Base-by-base conservation (phyloP, 2,888 invertebrate species). In the Meandrusa payeni region DNA sequence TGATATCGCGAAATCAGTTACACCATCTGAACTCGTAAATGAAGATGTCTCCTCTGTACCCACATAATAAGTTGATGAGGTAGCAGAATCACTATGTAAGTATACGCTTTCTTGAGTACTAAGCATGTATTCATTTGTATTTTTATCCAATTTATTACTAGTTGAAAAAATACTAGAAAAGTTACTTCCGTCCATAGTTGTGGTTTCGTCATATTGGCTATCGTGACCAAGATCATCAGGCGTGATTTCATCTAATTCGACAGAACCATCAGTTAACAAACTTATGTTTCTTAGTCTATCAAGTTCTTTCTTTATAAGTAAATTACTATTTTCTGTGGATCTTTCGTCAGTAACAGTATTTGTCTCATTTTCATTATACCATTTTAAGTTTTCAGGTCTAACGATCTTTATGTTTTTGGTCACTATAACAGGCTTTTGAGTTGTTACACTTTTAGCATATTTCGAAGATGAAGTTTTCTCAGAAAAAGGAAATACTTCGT, bases 251-350 rank as follows among this genome's bases (percentile, higher is more conserved):
- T 36, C 36, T 19, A 47, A 50, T 24, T 34, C 31, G 7, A 36
- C 12, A 11, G 17, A 32, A 23, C 40, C 39, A 9, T 28, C 23
- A 3, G 27, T 3, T 22, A 13, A 32, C 3, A 4, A 3, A 43
- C 54, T 59, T 20, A 73, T 54, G 33, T 65, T 60, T 55, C 64
- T 62, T 15, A 75, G 45, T 45, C 55, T 59, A 48, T 69, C 58
- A 24, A 75, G 48, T 57, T 74, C 64, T 45, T 57, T 57, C 36
- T 53, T 47, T 1, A 45, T 46, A 12, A 59, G 37, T 6, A 46
- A 33, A 48, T 62, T 53, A 52, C 50, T 5, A 51, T 59, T 54
- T 62, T 12, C 13, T 6, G 33, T 44, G 11, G 33, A 15, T 9
- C 20, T 60, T 2, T 51, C 37, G 7, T 55, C 22, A 22, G 41